Evolutionary conservation across 2,888 invertebrate genomes (phyloP), one percentile per base, ranked within the genome.

Genomic region (Trilocha varians): DNA sequence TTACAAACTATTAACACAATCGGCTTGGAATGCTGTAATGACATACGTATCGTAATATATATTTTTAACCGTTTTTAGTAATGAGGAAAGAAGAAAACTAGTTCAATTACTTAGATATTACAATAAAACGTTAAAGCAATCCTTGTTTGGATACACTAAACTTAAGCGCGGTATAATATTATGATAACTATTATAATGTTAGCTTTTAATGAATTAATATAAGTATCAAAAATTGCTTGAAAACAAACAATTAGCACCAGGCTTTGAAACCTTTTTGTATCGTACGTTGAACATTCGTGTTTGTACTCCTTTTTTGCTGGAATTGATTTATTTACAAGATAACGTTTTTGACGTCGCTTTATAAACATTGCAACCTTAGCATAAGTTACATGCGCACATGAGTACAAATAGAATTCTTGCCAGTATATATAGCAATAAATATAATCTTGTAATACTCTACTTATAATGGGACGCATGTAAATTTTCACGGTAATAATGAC

Each of bases 331-430:
- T 40, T 50, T 49, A 41, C 8, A 45, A 38, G n/a, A n/a, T n/a
- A 32, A 45, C 43, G 13, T 40, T 51, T 44, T 40, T 16, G 32
- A 37, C 18, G 13, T 33, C 25, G 13, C 32, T 32, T 14, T 16
- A 36, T 34, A 25, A 36, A 36, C 35, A 41, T 43, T 45, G 39
- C 42, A 39, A 42, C 33, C 40, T 42, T 40, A 49, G 47, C 53
- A 46, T 34, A 53, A 51, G 51, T 51, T 44, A 34, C 40, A 52
- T 40, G 59, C 47, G 62, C 62, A 66, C 63, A 57, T 48, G 50
- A 73, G 73, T 74, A 73, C 75, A 75, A 75, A 75, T 65, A 67
- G 53, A 50, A 65, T 58, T 74, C 69, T 74, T 70, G 74, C 74
- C 74, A 70, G 59, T 55, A 50, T 69, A 72, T 3, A 25, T 25